These are phyloP conservation scores for Allygus modestus DNA, from an alignment of 2,888 invertebrate species.

Conservation along the genomic window DNA sequence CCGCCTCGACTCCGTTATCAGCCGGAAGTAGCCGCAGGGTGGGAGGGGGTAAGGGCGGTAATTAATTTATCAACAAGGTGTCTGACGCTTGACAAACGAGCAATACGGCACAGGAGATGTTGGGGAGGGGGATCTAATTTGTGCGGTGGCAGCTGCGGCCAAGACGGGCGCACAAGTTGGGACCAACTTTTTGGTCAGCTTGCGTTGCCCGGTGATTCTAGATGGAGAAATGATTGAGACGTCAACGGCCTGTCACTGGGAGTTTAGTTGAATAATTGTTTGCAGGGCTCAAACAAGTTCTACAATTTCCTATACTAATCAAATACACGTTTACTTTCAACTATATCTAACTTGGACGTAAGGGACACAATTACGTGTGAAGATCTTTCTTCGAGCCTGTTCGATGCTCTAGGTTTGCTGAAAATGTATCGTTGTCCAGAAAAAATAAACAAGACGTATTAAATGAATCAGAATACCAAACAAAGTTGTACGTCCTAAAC, in stretches of 20 bases:
- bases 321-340: no score
- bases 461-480: no score
- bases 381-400: no score
- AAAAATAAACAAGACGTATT: no score
- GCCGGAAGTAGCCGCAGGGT: slow-evolving; percentile 9
- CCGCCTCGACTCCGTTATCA: neutral
- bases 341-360: no score
- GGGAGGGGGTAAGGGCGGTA: neutral
- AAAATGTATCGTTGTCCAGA: no score
- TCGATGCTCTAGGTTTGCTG: no score
- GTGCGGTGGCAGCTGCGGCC: slow-evolving; percentile 42
- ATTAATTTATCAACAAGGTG: slow-evolving; percentile 58
- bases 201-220: neutral
- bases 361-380: no score
- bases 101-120: slow-evolving; percentile 33
- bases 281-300: no score
- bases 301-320: no score
- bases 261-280: neutral
- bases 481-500: no score
- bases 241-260: neutral
- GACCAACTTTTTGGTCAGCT: slow-evolving; percentile 37
- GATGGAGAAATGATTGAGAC: neutral
- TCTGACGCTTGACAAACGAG: slow-evolving; percentile 49
- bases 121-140: slow-evolving; percentile 39
- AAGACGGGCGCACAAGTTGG: slow-evolving; percentile 39